Evolutionary conservation across 2,888 invertebrate species (phyloP).

Genomic region (Protodeltote pygarga): DNA sequence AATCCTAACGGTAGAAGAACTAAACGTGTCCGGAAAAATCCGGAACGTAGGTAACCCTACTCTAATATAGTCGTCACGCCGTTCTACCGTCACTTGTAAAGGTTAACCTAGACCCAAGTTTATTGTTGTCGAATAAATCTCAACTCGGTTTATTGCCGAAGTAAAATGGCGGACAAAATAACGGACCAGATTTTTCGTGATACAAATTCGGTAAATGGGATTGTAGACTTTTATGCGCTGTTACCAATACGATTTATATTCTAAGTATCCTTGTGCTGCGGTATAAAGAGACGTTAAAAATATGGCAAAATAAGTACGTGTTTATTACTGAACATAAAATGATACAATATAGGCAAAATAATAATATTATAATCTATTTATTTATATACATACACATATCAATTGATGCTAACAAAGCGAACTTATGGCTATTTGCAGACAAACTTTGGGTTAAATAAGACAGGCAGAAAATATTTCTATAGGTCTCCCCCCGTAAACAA

Average conservation of each 20-base stretch:
- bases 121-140: slow-evolving; percentile 45
- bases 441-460: no score
- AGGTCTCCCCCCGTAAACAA: no score
- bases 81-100: slow-evolving; percentile 2
- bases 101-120: slow-evolving; percentile 18
- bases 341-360: no score
- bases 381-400: no score
- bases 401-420: no score
- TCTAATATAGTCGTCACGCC: slow-evolving; percentile 1
- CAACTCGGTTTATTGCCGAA: slow-evolving; percentile 25
- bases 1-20: no score
- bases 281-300: not conserved
- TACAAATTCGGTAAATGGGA: slow-evolving; percentile 25
- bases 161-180: slow-evolving; percentile 43
- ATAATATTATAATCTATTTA: no score
- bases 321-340: not conserved
- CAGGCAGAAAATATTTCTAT: no score
- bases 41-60: not conserved
- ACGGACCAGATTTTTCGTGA: slow-evolving; percentile 15
- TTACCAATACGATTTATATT: slow-evolving; percentile 28
- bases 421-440: no score
- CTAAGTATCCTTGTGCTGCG: not conserved
- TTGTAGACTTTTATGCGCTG: slow-evolving; percentile 23
- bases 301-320: not conserved
- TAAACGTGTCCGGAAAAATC: not conserved